A percentile compares a stretch with the other conserved stretches of the same genome.
These are phyloP conservation scores for Pelochelys cantorii DNA, from an alignment of 2,797 vertebrate species.

Conservation along the genomic window DNA sequence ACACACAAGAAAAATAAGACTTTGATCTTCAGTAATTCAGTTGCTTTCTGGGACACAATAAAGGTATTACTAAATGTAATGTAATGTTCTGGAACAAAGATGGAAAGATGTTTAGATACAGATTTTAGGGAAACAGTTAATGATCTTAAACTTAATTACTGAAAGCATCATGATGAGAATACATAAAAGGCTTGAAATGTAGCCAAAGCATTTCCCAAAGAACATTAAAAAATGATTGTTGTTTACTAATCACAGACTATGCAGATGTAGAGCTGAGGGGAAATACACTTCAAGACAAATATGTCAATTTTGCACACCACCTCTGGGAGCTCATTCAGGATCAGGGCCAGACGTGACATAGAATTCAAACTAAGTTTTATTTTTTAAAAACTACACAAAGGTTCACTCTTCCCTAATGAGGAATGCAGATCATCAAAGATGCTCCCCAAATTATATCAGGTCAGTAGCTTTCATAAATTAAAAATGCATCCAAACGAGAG, in stretches of 20 bases:
- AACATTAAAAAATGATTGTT: conserved; percentile 78
- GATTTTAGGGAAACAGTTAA: conserved; percentile 80
- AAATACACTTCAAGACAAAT: conserved; percentile 9
- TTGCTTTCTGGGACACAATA: conserved; percentile 53
- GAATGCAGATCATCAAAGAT: not conserved
- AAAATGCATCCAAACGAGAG: not conserved
- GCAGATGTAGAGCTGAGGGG: conserved; percentile 53
- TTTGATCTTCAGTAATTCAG: conserved; percentile 71
- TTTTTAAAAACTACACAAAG: not conserved
- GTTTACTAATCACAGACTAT: conserved; percentile 76
- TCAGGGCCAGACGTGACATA: conserved; percentile 10
- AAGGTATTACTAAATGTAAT: conserved; percentile 66
- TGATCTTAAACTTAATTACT: conserved; percentile 84
- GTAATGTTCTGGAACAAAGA: conserved; percentile 76
- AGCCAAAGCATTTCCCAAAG: conserved; percentile 78
- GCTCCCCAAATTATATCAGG: not conserved
- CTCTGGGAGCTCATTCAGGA: not conserved
- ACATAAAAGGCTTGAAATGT: conserved; percentile 78
- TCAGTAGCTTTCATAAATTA: not conserved
- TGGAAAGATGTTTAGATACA: conserved; percentile 72
- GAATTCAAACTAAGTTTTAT: not conserved
- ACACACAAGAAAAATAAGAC: conserved; percentile 57
- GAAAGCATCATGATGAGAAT: conserved; percentile 78
- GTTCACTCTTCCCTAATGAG: not conserved
- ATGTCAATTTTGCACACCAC: not conserved